These are phyloP conservation scores for Castor canadensis DNA, from an alignment of 2,113 vertebrate genomes.

Conservation along the genomic window DNA sequence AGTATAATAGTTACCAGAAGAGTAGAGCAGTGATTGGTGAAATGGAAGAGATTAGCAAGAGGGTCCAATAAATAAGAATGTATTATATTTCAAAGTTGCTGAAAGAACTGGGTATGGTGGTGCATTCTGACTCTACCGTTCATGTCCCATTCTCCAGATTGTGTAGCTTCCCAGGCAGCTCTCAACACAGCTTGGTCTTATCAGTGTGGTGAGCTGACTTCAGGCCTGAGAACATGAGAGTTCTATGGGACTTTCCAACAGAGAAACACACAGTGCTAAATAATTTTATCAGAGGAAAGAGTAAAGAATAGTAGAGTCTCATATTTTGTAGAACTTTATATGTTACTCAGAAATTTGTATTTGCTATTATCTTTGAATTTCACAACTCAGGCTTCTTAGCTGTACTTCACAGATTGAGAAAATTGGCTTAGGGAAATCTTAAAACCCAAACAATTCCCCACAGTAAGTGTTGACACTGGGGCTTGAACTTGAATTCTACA, in stretches of 20 bases:
- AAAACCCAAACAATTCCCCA: background rate
- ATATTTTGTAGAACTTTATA: background rate
- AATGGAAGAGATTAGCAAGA: background rate
- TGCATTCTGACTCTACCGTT: background rate
- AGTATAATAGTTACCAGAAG: background rate
- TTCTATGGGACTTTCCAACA: background rate
- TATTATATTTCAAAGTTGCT: background rate
- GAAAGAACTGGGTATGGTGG: too few species aligned
- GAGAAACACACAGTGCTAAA: background rate
- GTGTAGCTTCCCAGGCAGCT: background rate
- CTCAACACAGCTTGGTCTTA: background rate
- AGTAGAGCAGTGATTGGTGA: accelerated
- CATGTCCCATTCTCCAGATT: background rate
- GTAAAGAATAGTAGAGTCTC: background rate
- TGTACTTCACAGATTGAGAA: background rate
- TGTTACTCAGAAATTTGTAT: background rate
- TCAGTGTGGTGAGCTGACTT: background rate
- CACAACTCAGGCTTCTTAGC: background rate
- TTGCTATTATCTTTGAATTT: background rate
- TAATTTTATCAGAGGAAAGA: background rate
- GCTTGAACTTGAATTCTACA: background rate
- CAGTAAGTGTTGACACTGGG: background rate
- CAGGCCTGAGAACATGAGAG: background rate
- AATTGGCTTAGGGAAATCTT: background rate
- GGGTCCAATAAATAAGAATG: background rate